Evolutionary conservation across 2,113 vertebrate species (phyloP).

Genomic region (Ahaetulla prasina): DNA sequence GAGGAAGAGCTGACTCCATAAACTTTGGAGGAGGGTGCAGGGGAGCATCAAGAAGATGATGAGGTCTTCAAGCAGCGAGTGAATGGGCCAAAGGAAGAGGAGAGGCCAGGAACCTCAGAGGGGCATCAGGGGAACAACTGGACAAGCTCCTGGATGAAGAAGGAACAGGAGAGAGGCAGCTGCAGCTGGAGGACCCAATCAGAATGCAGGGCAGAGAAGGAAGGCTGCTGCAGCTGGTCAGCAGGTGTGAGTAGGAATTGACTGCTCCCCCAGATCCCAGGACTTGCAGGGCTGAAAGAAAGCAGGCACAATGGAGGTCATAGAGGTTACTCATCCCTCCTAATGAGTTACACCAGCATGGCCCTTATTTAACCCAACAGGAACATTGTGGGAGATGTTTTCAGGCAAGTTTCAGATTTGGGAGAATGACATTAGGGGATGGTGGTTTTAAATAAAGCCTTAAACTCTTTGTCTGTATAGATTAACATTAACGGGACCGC

Average conservation of each 20-base stretch:
- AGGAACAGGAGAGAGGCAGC: neutral
- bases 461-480: neutral
- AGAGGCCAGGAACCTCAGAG: neutral
- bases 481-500: no score
- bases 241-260: no score
- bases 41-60: neutral
- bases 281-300: neutral
- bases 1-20: neutral
- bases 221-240: no score
- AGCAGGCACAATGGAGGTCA: neutral
- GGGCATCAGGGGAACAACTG: neutral
- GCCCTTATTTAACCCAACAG: neutral
- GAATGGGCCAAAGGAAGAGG: neutral
- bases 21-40: neutral
- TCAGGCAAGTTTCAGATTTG: neutral
- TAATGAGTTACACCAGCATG: neutral
- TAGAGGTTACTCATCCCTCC: neutral
- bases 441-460: neutral
- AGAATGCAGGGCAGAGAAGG: neutral
- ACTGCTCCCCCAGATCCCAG: no score
- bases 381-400: neutral
- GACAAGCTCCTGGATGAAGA: neutral
- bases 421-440: neutral
- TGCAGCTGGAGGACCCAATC: neutral
- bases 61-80: neutral